A percentile compares a stretch with the other conserved stretches of the same genome.
These are phyloP conservation scores for Megaleporinus macrocephalus DNA, from an alignment of 2,113 vertebrate species.

Conservation along the genomic window DNA sequence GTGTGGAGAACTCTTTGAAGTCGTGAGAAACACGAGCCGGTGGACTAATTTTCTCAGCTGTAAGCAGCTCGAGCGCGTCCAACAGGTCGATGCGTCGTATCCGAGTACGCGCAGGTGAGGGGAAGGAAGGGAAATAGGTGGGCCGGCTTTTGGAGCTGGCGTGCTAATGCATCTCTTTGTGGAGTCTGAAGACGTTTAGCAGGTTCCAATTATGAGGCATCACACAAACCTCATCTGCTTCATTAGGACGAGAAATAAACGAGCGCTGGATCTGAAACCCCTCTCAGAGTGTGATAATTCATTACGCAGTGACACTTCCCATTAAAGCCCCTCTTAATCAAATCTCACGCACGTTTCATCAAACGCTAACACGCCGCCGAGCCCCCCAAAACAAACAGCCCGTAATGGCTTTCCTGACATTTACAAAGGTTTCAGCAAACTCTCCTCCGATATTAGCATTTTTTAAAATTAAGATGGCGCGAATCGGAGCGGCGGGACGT, in stretches of 20 bases:
- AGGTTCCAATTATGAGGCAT: slow-evolving; percentile 44
- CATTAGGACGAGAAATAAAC: slow-evolving; percentile 53
- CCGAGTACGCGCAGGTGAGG: too few species aligned
- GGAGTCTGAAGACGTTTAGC: slow-evolving; percentile 38
- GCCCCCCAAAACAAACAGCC: slow-evolving; percentile 56
- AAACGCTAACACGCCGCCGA: slow-evolving; percentile 46
- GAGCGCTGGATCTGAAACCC: slow-evolving; percentile 28
- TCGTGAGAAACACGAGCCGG: too few species aligned
- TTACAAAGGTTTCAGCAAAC: slow-evolving; percentile 58
- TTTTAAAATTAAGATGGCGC: slow-evolving; percentile 40
- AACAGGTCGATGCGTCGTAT: neutral
- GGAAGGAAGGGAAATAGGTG: neutral
- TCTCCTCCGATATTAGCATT: slow-evolving; percentile 46
- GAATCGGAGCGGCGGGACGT: slow-evolving; percentile 39
- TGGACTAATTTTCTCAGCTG: too few species aligned
- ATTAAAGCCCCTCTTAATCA: slow-evolving; percentile 55
- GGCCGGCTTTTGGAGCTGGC: neutral
- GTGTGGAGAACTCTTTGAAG: too few species aligned
- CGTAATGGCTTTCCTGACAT: slow-evolving; percentile 57
- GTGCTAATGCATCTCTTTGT: slow-evolving; percentile 22
- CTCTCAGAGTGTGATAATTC: slow-evolving; percentile 46
- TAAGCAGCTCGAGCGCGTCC: neutral
- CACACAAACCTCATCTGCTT: slow-evolving; percentile 47
- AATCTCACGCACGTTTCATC: slow-evolving; percentile 50
- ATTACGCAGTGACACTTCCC: slow-evolving; percentile 50